phyloP scores from a whole-genome alignment of 2,888 invertebrate genomes.

The Spisula subtruncata region DNA sequence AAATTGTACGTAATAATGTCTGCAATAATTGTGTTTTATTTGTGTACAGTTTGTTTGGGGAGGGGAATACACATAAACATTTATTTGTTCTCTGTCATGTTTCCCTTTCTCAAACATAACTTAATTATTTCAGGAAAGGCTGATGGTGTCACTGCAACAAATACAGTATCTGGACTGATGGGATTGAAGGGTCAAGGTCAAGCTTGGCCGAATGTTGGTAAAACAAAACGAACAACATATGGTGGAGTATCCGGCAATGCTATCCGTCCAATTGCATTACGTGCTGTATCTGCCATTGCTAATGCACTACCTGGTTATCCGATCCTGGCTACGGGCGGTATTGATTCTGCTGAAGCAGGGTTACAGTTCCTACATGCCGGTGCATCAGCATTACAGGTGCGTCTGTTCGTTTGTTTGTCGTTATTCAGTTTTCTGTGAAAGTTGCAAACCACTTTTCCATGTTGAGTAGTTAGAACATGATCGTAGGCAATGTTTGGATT shows the following conservation, averaged over 20 bases:
- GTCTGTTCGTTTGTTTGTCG: background rate
- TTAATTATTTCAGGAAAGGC: constrained; percentile 92
- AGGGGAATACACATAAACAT: too few species aligned
- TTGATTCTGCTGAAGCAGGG: constrained; percentile 98
- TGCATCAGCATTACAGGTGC: constrained; percentile 96
- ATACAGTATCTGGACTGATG: constrained; percentile 98
- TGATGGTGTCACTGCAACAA: constrained; percentile 98
- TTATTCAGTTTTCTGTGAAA: background rate
- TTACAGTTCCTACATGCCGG: constrained; percentile 98
- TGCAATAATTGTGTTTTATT: too few species aligned
- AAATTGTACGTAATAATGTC: too few species aligned
- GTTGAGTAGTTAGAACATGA: background rate
- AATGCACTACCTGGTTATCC: constrained; percentile 94
- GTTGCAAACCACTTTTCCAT: background rate
- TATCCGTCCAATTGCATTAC: constrained; percentile 96
- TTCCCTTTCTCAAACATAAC: too few species aligned
- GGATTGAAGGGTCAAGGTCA: constrained; percentile 93
- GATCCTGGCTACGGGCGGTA: constrained; percentile 98
- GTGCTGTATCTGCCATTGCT: constrained; percentile 96
- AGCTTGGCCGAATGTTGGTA: constrained; percentile 97
- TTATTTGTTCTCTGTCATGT: too few species aligned
- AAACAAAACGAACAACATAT: constrained; percentile 94
- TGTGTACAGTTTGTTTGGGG: too few species aligned
- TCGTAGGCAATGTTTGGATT: background rate
- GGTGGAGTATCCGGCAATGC: constrained; percentile 98